Base-by-base conservation (phyloP, 2,888 invertebrate species). In the Xestobium rufovillosum region DNA sequence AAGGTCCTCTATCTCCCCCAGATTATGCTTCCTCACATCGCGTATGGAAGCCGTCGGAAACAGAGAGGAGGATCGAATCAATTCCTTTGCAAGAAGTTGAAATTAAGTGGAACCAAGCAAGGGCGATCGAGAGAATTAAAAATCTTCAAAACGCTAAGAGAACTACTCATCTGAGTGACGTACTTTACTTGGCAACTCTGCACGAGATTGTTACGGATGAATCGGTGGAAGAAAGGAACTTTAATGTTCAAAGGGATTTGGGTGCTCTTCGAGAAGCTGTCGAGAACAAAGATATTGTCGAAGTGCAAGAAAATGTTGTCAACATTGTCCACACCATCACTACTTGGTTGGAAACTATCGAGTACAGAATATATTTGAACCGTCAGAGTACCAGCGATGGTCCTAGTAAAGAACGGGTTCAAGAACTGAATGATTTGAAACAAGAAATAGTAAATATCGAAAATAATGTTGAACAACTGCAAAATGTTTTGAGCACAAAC, bases 291-390 rank as follows among this genome's bases (percentile, higher is more conserved):
- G 74, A 83, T 56, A 66, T 71, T 2, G 61, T 66, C 1, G 63
- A 72, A 9, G 72, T 81, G 26, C 83, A 86, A 60, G 78, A 76
- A 49, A 79, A 76, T 26, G 71, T 87, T 8, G 74, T 85, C 6
- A 77, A 80, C 13, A 76, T 86, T 0, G 80, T 88, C 30, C 84
- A 88, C 61, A 83, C 80, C 0, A 81, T 90, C 26, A 84, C 86
- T 0, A 80, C 80, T 9, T 88, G 88, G 85, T 60, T 90, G 27
- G 85, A 89, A 66, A 85, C 83, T 14, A 84, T 89, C 40, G 86
- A 87, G 57, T 86, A 86, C 49, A 76, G 79, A 51, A 82, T 87
- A 30, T 80, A 76, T 50, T 59, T 76, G 14, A 73, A 72, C 41
- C 59, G 70, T n/a, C 72, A 74, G 47, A 69, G 73, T 57, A 71